A percentile compares a stretch with the other conserved stretches of the same genome.
Conservation (phyloP, 2,888 invertebrate genomes). For the Selenia dentaria region DNA sequence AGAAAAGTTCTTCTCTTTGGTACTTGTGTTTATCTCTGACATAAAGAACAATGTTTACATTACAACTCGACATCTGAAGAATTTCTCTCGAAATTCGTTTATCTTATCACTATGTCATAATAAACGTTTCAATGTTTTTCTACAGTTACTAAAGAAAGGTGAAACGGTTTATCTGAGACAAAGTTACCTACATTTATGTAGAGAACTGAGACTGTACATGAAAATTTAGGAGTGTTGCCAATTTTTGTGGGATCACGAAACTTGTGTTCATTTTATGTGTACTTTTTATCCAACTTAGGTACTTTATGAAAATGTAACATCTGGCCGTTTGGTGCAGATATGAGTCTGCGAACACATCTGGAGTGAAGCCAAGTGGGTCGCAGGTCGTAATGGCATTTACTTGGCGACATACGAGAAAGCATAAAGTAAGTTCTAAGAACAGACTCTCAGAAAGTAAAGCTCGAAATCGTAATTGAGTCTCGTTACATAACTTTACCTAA, state of each 20-base stretch:
- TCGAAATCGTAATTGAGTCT: too few species aligned
- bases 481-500: too few species aligned
- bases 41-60: too few species aligned
- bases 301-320: constrained; percentile 22
- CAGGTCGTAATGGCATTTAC: constrained; percentile 25
- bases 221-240: constrained; percentile 3
- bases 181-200: not conserved
- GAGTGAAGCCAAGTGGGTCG: constrained; percentile 40
- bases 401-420: not conserved
- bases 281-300: constrained; percentile 9
- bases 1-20: too few species aligned
- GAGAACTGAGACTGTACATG: not conserved
- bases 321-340: constrained; percentile 36
- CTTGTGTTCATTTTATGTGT: constrained; percentile 12
- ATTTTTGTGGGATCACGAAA: constrained; percentile 6
- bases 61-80: too few species aligned
- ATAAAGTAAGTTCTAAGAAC: too few species aligned
- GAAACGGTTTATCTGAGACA: not conserved
- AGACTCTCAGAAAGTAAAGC: too few species aligned
- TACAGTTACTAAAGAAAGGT: not conserved
- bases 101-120: not conserved
- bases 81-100: too few species aligned
- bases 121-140: not conserved
- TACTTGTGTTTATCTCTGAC: too few species aligned
- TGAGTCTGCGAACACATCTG: constrained; percentile 19